phyloP scores from a whole-genome alignment of 1,140 invertebrate species.

The Brachystomella parvula region DNA sequence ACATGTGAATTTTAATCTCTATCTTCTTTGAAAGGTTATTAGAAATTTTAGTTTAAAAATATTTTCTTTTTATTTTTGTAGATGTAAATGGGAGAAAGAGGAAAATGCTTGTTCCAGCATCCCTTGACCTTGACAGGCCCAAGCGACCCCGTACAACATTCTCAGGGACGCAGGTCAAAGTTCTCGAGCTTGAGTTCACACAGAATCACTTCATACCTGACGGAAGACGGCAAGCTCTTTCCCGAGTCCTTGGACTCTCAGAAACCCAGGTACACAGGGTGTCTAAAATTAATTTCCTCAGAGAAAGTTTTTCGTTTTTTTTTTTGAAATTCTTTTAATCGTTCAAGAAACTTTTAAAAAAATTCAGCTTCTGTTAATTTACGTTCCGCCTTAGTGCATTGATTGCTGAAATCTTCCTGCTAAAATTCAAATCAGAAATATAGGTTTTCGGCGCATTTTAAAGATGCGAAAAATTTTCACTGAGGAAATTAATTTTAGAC shows the following conservation, averaged over 20 bases:
- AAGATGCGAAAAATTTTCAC: no score
- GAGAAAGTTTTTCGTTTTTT: neutral
- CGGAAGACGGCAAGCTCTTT: slow-evolving; percentile 11
- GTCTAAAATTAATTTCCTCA: no score
- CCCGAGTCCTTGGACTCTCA: slow-evolving; percentile 13
- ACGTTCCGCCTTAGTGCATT: neutral
- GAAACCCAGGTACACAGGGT: slow-evolving; percentile 32
- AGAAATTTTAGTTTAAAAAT: no score
- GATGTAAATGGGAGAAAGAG: slow-evolving; percentile 20
- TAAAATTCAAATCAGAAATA: neutral
- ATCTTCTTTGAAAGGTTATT: neutral
- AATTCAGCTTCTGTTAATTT: neutral
- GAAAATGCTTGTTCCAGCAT: slow-evolving; percentile 20
- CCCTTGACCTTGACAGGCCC: slow-evolving; percentile 29
- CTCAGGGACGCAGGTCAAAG: slow-evolving; percentile 9
- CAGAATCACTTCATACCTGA: slow-evolving; percentile 23
- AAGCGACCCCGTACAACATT: slow-evolving; percentile 28
- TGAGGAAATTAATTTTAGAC: no score
- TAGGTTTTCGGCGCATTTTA: neutral
- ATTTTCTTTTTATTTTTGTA: slow-evolving; percentile 5
- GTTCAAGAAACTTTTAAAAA: neutral
- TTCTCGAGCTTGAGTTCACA: slow-evolving; percentile 21
- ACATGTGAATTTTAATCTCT: neutral
- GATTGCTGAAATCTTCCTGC: neutral
- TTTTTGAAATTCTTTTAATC: slow-evolving; percentile 2